These are phyloP conservation scores for Microplitis mediator DNA, from an alignment of 1,140 invertebrate species.

Conservation along the genomic window DNA sequence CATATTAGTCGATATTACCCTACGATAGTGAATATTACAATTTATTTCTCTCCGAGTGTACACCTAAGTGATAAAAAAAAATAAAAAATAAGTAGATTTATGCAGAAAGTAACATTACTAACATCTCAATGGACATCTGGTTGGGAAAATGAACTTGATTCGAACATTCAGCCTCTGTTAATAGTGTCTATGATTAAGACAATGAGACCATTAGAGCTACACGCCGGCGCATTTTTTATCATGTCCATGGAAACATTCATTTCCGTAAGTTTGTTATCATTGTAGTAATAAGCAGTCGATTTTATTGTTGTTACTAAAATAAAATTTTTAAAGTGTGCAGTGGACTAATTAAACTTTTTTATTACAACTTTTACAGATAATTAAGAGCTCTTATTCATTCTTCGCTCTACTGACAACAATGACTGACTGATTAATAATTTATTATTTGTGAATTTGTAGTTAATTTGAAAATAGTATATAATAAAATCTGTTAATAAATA, in stretches of 20 bases:
- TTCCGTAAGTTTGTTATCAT: not conserved
- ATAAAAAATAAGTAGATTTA: not conserved
- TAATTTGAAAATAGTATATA: too few species aligned
- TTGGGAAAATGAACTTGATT: slow-evolving; percentile 23
- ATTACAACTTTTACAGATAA: slow-evolving; percentile 11
- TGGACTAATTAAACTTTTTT: not conserved
- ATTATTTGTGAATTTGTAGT: too few species aligned
- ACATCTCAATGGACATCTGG: slow-evolving; percentile 28
- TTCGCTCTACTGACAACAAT: slow-evolving; percentile 31
- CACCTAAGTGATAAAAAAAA: too few species aligned
- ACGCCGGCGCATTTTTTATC: slow-evolving; percentile 27
- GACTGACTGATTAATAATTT: not conserved
- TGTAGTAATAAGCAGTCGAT: too few species aligned
- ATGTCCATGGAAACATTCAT: slow-evolving; percentile 33
- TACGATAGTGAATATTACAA: too few species aligned
- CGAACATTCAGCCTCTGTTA: not conserved
- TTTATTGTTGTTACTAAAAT: too few species aligned
- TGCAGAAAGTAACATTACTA: slow-evolving; percentile 15
- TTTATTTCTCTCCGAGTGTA: too few species aligned
- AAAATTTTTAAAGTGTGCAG: too few species aligned
- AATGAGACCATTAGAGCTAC: slow-evolving; percentile 22
- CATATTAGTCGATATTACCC: too few species aligned
- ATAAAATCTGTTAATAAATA: too few species aligned
- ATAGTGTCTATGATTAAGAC: slow-evolving; percentile 26
- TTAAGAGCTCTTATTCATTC: slow-evolving; percentile 28